Evolutionary conservation across 2,113 vertebrate genomes (phyloP).

Genomic region (Pterophyllum scalare): DNA sequence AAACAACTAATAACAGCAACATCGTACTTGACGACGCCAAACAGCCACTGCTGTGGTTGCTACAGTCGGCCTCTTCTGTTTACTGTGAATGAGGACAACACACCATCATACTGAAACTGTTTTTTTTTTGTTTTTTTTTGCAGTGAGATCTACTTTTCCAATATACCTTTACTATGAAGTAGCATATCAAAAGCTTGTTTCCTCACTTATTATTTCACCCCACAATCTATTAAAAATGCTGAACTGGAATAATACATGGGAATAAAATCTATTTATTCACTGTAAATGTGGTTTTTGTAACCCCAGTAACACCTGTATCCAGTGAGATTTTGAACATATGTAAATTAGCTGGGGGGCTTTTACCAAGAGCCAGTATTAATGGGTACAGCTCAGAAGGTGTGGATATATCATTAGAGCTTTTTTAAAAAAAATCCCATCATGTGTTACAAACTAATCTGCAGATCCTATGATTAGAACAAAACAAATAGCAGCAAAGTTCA

Average conservation of each 20-base stretch:
- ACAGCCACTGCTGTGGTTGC: background rate
- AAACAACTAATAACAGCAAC: conserved; percentile 15
- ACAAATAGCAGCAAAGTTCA: background rate
- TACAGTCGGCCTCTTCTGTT: background rate
- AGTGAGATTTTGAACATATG: background rate
- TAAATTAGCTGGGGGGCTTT: background rate
- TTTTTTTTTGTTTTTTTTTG: background rate
- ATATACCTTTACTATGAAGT: background rate
- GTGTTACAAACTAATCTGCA: background rate
- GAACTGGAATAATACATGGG: background rate
- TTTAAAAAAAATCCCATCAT: background rate
- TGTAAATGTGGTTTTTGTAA: background rate
- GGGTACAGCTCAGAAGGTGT: background rate
- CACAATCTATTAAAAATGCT: background rate
- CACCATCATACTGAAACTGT: background rate
- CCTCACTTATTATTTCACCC: background rate
- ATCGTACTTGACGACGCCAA: background rate
- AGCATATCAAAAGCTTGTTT: background rate
- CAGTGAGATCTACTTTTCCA: background rate
- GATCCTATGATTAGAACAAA: background rate
- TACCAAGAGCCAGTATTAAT: background rate
- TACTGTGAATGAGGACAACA: background rate
- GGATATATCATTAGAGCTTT: background rate
- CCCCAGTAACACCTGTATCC: background rate
- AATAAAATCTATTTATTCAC: background rate